Evolutionary conservation across 2,888 invertebrate species (phyloP).

Genomic region (Tanypteryx hageni): DNA sequence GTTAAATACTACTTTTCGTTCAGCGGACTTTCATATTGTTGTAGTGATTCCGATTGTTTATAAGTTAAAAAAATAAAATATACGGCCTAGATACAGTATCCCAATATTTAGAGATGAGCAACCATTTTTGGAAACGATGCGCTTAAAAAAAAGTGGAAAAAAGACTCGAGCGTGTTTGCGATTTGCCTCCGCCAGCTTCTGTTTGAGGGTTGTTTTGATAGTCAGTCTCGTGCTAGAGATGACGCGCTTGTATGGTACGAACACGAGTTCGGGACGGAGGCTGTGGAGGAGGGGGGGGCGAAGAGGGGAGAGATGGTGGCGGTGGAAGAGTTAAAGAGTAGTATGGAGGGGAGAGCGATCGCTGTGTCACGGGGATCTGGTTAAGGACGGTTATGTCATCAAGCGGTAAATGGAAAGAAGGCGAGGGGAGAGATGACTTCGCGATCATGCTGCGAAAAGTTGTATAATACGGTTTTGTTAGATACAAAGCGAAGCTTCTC

Average conservation of each 20-base stretch:
- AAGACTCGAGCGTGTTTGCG: slow-evolving; percentile 1
- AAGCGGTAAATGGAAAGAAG: neutral
- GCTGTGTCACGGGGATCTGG: neutral
- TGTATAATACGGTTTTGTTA: too few species aligned
- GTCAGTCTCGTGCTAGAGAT: slow-evolving; percentile 25
- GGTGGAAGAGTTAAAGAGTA: too few species aligned
- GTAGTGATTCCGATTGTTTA: too few species aligned
- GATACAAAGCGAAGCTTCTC: too few species aligned
- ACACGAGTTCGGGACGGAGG: neutral
- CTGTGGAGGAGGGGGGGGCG: neutral
- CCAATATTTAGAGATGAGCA: neutral
- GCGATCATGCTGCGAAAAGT: too few species aligned
- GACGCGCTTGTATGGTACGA: neutral
- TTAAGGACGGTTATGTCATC: neutral
- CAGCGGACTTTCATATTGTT: too few species aligned
- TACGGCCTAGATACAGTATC: too few species aligned
- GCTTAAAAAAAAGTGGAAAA: neutral
- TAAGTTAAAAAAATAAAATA: too few species aligned
- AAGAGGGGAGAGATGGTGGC: too few species aligned
- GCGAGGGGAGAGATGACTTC: too few species aligned
- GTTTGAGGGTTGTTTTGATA: slow-evolving; percentile 25
- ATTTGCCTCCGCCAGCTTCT: neutral
- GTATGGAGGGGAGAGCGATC: neutral
- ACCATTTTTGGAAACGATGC: neutral
- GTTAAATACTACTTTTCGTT: too few species aligned